Evolutionary conservation across 2,113 vertebrate genomes (phyloP).

Genomic region (Petroica traversi): DNA sequence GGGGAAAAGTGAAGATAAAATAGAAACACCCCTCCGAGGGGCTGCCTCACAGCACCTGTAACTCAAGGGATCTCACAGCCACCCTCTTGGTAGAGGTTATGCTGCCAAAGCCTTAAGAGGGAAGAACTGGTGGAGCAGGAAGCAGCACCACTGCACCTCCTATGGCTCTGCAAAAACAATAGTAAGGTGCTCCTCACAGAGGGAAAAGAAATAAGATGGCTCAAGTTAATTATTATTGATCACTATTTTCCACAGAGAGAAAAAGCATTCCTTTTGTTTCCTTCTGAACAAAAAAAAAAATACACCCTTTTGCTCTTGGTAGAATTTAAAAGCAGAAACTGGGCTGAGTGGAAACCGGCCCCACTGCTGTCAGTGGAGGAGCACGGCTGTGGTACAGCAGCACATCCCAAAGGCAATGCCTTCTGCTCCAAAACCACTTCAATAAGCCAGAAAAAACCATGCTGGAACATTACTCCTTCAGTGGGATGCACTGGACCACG

Average conservation of each 20-base stretch:
- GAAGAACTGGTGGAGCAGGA: neutral
- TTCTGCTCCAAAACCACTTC: neutral
- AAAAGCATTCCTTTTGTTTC: neutral
- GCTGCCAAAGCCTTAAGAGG: neutral
- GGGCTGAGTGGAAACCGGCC: neutral
- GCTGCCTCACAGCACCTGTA: neutral
- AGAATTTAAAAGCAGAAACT: neutral
- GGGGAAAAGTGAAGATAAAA: neutral
- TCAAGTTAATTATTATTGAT: neutral
- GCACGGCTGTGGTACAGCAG: rapidly evolving
- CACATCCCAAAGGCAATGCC: neutral
- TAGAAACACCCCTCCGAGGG: neutral
- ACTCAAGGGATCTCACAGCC: neutral
- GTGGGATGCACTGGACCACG: rapidly evolving
- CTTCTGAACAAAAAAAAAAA: neutral
- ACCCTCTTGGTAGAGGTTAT: neutral
- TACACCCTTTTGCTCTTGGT: neutral
- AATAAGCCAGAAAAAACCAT: neutral
- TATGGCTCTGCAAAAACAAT: neutral
- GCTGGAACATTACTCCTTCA: rapidly evolving
- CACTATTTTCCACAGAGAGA: neutral
- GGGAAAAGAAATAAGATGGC: neutral
- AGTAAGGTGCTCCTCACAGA: rapidly evolving
- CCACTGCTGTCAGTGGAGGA: rapidly evolving
- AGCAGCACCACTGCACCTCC: neutral